Percentiles rank a stretch among this genome's conserved stretches.
These are phyloP conservation scores for Morpho deidamia DNA, from an alignment of 2,888 invertebrate genomes.

Conservation along the genomic window DNA sequence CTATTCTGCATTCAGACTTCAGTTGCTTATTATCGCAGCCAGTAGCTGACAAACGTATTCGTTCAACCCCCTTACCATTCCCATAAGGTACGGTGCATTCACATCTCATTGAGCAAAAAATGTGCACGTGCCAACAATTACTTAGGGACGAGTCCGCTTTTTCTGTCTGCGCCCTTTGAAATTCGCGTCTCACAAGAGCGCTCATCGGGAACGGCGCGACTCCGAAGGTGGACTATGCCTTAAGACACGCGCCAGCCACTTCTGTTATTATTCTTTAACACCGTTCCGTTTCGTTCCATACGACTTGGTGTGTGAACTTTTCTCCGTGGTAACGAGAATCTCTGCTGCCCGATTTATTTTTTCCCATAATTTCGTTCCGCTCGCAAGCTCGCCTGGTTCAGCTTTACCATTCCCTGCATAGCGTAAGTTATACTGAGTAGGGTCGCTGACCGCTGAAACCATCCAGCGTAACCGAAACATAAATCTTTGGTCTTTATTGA, in stretches of 20 bases:
- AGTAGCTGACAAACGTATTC: background rate
- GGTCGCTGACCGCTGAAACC: slow-evolving; percentile 69
- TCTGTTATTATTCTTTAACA: slow-evolving; percentile 31
- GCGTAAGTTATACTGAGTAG: slow-evolving; percentile 39
- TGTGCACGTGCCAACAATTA: slow-evolving; percentile 72
- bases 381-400: slow-evolving; percentile 21
- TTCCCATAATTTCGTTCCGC: slow-evolving; percentile 35
- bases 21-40: background rate
- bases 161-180: slow-evolving; percentile 39
- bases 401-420: slow-evolving; percentile 29
- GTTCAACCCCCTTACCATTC: slow-evolving; percentile 40
- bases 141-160: slow-evolving; percentile 45
- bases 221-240: slow-evolving; percentile 38
- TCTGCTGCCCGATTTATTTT: slow-evolving; percentile 20
- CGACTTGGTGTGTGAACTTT: slow-evolving; percentile 32
- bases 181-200: slow-evolving; percentile 31
- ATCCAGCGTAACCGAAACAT: slow-evolving; percentile 55
- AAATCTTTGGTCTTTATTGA: slow-evolving; percentile 20
- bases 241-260: slow-evolving; percentile 54
- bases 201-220: slow-evolving; percentile 28
- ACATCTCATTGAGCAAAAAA: slow-evolving; percentile 49
- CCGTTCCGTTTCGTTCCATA: slow-evolving; percentile 52
- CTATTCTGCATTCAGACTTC: slow-evolving; percentile 38
- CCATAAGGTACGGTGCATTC: slow-evolving; percentile 52
- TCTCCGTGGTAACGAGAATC: slow-evolving; percentile 17